Evolutionary conservation across 2,888 invertebrate species (phyloP).

Genomic region (Ectemnius lituratus): DNA sequence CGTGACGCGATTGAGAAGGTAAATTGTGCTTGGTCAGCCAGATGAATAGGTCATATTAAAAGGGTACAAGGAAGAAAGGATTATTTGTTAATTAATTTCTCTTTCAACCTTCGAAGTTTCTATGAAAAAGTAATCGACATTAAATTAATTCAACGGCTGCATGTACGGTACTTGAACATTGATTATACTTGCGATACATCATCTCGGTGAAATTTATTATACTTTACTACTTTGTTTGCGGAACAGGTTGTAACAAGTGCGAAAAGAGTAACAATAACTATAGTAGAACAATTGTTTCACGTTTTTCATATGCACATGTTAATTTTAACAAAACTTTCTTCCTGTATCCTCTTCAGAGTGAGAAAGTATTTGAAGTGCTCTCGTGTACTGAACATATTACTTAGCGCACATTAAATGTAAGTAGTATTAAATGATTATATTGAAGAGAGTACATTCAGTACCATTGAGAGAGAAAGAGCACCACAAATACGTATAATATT

Average conservation of each 20-base stretch:
- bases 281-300: slow-evolving; percentile 4
- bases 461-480: no score
- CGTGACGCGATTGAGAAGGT: slow-evolving; percentile 10
- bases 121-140: neutral
- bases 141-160: neutral
- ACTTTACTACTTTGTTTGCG: neutral
- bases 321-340: slow-evolving; percentile 28
- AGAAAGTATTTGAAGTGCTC: slow-evolving; percentile 6
- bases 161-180: neutral
- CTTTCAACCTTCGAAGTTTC: neutral
- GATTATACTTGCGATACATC: neutral
- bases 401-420: no score
- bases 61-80: slow-evolving; percentile 41
- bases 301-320: neutral
- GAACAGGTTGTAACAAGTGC: slow-evolving; percentile 6
- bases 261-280: slow-evolving; percentile 14
- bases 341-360: slow-evolving; percentile 22
- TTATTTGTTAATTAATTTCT: neutral
- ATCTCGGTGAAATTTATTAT: neutral
- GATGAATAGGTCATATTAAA: slow-evolving; percentile 11
- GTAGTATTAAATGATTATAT: neutral
- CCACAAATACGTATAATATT: no score
- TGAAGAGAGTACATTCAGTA: no score
- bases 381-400: slow-evolving; percentile 15
- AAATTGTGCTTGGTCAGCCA: slow-evolving; percentile 17